Conservation (phyloP, 2,797 vertebrate species). For the Crocidura indochinensis region DNA sequence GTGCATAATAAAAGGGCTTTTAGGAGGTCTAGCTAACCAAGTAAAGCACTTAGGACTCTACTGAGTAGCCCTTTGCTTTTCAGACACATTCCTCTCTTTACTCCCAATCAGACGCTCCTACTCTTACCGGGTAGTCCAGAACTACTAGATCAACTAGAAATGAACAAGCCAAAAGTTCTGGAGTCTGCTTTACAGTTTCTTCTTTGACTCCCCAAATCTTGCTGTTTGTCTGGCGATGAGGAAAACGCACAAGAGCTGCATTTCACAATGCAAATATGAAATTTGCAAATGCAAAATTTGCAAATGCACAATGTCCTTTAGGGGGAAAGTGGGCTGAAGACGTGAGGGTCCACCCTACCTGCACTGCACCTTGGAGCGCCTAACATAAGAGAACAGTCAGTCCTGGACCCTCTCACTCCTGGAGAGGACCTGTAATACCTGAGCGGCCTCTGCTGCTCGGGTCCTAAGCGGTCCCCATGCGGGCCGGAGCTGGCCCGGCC, state of each 20-base stretch:
- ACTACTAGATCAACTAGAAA: background rate
- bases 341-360: too few relatives aligned
- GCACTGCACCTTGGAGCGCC: background rate
- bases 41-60: too few relatives aligned
- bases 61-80: background rate
- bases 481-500: slow-evolving; percentile 81
- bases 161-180: background rate
- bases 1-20: background rate
- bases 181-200: background rate
- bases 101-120: background rate
- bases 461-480: background rate
- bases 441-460: background rate
- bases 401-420: too few relatives aligned
- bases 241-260: background rate
- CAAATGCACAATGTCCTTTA: too few relatives aligned
- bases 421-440: slow-evolving; percentile 47
- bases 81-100: background rate
- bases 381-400: background rate
- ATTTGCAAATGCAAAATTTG: too few relatives aligned
- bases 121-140: background rate
- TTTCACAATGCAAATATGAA: background rate
- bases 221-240: background rate
- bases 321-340: too few relatives aligned
- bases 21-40: too few relatives aligned
- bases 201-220: background rate